Base-by-base conservation (phyloP, 2,113 vertebrate species). In the Indicator indicator region DNA sequence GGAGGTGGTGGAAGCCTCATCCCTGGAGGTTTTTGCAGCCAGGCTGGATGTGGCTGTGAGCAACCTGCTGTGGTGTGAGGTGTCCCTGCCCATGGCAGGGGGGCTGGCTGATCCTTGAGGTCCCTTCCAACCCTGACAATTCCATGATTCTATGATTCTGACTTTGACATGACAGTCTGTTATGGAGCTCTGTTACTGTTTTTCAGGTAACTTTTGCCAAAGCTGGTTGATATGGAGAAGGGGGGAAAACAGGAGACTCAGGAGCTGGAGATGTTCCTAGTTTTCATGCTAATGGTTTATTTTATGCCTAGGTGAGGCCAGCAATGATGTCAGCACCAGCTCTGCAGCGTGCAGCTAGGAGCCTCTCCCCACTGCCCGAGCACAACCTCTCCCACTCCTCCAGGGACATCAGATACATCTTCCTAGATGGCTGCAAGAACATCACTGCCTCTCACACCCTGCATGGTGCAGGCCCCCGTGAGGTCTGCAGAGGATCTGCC, bases 401-500 rank as follows among this genome's bases (percentile, higher is more conserved):
- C 84, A 85, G 95, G 40, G 42, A n/a, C 68, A 93, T 96, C 92
- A 81, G 48, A 68, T 96, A 88, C 14, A n/a, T 93, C 82, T 95
- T 97, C 75, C 83, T 96, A 7, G 6, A 93, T 1, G 74, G 83
- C 82, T 93, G 90, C 69, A 97, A 62, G 92, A 97, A 97, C 56
- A 50, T 90, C 42, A 27, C 83, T 1, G 19, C 52, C 0, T 21
- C 83, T 46, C 65, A 16, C 1, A 3, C 16, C 16, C 58, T 3
- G 7, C 7, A 11, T 0, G 0, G 18, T n/a, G n/a, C 46, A 1
- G 82, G 48, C 5, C 21, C 23, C 42, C 24, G 32, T 23, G 6
- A 4, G 3, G 6, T 14, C 63, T 73, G 67, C 65, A 70, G 17
- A 7, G 69, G 65, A 33, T 38, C 71, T 3, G 4, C 2, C 42